Conservation (phyloP, 2,888 invertebrate genomes). For the Parelbella ahira region DNA sequence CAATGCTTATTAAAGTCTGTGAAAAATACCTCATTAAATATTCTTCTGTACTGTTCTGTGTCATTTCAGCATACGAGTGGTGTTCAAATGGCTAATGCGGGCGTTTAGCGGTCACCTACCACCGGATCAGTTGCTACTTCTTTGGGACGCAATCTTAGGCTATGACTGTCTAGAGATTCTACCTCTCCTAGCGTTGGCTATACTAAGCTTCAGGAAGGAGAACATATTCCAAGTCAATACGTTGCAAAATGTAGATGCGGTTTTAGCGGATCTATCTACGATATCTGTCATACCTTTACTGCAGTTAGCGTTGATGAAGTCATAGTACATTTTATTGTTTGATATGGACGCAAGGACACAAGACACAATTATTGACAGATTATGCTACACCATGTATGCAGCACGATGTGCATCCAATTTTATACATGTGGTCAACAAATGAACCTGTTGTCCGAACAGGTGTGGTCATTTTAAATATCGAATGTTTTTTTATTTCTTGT, state of each 20-base stretch:
- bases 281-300: slow-evolving; percentile 91
- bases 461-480: too few relatives aligned
- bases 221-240: slow-evolving; percentile 88
- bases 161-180: slow-evolving; percentile 95
- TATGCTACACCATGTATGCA: too few relatives aligned
- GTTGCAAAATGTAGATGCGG: slow-evolving; percentile 90
- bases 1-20: too few relatives aligned
- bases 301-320: slow-evolving; percentile 87
- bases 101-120: slow-evolving; percentile 94
- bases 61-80: slow-evolving; percentile 87
- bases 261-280: slow-evolving; percentile 92
- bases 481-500: too few relatives aligned
- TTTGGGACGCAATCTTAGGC: slow-evolving; percentile 95
- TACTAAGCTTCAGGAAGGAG: slow-evolving; percentile 91
- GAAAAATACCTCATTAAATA: too few relatives aligned
- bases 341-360: too few relatives aligned
- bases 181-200: slow-evolving; percentile 90
- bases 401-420: too few relatives aligned
- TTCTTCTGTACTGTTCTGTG: too few relatives aligned
- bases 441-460: too few relatives aligned
- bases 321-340: slow-evolving; percentile 32
- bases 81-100: slow-evolving; percentile 98
- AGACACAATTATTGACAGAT: too few relatives aligned
- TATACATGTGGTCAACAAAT: too few relatives aligned
- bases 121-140: slow-evolving; percentile 92